Evolutionary conservation across 2,797 vertebrate genomes (phyloP).

Genomic region (Tenualosa ilisha): DNA sequence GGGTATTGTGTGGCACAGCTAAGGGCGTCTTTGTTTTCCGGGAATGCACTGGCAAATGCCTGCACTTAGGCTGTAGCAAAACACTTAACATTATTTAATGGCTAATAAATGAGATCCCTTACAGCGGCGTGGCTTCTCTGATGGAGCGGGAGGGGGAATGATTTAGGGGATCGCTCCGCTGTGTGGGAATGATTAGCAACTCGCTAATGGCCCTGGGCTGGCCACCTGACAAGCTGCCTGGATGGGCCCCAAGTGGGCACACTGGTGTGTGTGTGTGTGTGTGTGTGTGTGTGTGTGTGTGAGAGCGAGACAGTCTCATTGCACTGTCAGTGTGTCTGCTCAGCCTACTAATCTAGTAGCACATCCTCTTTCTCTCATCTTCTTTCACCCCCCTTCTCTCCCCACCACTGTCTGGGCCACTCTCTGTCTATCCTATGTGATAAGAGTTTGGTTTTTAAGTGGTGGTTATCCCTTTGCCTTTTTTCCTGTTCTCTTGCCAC

Average conservation of each 20-base stretch:
- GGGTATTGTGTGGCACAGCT: not conserved
- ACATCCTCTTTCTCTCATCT: not conserved
- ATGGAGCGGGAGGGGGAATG: not conserved
- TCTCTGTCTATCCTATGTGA: too few species aligned
- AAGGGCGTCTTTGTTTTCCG: not conserved
- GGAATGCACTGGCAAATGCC: not conserved
- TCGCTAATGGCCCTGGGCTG: not conserved
- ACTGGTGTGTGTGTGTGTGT: not conserved
- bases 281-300: not conserved
- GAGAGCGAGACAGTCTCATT: not conserved
- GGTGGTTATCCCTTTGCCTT: not conserved
- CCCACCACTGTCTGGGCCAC: not conserved
- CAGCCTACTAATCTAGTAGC: not conserved
- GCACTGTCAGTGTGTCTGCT: not conserved
- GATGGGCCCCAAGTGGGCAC: not conserved
- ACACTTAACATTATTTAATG: conserved; percentile 12
- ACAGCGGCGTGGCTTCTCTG: not conserved
- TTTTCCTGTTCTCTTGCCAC: not conserved
- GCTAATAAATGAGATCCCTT: conserved; percentile 3
- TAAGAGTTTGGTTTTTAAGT: not conserved
- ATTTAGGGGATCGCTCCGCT: not conserved
- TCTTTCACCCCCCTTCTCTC: not conserved
- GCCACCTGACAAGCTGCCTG: conserved; percentile 9
- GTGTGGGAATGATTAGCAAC: not conserved
- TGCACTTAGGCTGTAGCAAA: not conserved